Base-by-base conservation (phyloP, 2,113 vertebrate genomes). In the Agapornis roseicollis region DNA sequence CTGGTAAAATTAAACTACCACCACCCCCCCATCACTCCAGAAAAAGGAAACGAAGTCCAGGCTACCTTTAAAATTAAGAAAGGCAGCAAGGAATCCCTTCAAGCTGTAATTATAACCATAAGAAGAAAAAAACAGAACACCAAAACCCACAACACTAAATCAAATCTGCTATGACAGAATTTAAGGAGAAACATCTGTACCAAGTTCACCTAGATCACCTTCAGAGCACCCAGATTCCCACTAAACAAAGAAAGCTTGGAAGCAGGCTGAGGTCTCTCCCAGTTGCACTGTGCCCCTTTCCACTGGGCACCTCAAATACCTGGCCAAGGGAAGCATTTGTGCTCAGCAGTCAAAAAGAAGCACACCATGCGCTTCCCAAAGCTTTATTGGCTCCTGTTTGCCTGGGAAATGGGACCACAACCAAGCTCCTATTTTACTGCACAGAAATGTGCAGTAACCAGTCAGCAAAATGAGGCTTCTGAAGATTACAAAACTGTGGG, bases 151-250 rank as follows among this genome's bases (percentile, higher is more conserved):
- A 63, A 20, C 35, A 81, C 25, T 52, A 49, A 68, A 82, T 72
- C 63, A 85, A 72, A 82, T 24, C 27, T 73, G 31, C 80, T 82
- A 3, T 15, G 46, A 77, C 81, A 91, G 68, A 83, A 88, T 60
- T 79, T 87, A 91, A 93, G 68, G 24, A 28, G 88, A 96, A 97
- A 91, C 76, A 88, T 46, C 78, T 89, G 82, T 90, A 90, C 44
- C 52, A 47, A 82, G 37, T 27, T 93, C 42, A 94, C 89, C 79
- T 85, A 89, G 9, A 0, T 50, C 74, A 66, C 89, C 63, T 73
- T 46, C 33, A 33, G 74, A 86, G 35, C 16, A 37, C 46, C 60
- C 39, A 33, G 27, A 65, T 42, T 73, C 55, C 50, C 53, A 58
- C 15, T 70, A 89, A 80, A 85, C 53, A 91, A 77, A 93, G 47